Evolutionary conservation across 2,113 vertebrate genomes (phyloP).

Genomic region (Amphiprion percula): DNA sequence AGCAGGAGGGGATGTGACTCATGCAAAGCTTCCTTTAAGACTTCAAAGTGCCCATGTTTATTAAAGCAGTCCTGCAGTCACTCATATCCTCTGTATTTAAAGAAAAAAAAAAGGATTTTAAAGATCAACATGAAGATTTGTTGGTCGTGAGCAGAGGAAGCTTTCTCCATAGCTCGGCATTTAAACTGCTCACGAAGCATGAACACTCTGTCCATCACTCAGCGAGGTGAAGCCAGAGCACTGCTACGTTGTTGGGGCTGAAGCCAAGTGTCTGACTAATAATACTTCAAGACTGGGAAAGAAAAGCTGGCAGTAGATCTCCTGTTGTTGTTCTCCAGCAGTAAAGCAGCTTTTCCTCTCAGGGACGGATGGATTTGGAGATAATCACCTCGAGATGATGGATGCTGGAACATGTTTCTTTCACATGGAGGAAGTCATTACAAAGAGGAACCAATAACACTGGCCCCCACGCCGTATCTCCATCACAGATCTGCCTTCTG

Average conservation of each 20-base stretch:
- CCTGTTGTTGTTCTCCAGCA: slow-evolving; percentile 54
- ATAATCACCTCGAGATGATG: slow-evolving; percentile 71
- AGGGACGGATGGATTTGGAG: slow-evolving; percentile 58
- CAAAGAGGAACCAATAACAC: slow-evolving; percentile 57
- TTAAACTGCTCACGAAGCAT: slow-evolving; percentile 65
- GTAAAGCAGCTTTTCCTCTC: slow-evolving; percentile 54
- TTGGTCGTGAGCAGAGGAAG: slow-evolving; percentile 25
- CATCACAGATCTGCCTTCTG: slow-evolving; percentile 47
- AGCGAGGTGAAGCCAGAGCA: slow-evolving; percentile 57
- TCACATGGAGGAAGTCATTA: slow-evolving; percentile 59
- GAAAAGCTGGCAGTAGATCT: slow-evolving; percentile 37
- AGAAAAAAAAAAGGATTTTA: neutral
- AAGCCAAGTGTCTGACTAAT: slow-evolving; percentile 74
- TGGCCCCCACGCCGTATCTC: slow-evolving; percentile 15
- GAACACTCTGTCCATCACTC: slow-evolving; percentile 43
- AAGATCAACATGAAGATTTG: slow-evolving; percentile 47
- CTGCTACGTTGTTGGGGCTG: slow-evolving; percentile 41
- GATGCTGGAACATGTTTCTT: slow-evolving; percentile 55
- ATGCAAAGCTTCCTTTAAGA: slow-evolving; percentile 22
- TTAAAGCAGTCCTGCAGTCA: slow-evolving; percentile 39
- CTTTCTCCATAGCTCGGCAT: slow-evolving; percentile 35
- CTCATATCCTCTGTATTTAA: slow-evolving; percentile 5
- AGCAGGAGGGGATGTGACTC: slow-evolving; percentile 50
- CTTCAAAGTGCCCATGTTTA: slow-evolving; percentile 19
- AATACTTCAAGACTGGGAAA: slow-evolving; percentile 46